Conservation (phyloP, 2,113 vertebrate species). For the Sturnira hondurensis region DNA sequence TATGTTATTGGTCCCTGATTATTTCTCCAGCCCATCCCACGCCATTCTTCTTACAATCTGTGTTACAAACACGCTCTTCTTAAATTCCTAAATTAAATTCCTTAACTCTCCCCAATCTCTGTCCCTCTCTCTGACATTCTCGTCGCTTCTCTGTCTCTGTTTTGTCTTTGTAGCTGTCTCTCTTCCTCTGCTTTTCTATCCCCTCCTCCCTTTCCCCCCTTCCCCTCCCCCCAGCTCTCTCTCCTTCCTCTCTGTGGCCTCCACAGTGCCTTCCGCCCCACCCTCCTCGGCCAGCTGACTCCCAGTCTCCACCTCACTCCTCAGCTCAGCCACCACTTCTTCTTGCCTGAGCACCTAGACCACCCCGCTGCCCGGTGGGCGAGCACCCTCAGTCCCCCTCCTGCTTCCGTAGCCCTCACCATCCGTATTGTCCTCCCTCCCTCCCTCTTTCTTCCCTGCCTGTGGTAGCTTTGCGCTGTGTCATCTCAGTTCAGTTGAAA, state of each 20-base stretch:
- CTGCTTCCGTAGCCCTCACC: background rate
- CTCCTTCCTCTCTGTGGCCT: too few relatives aligned
- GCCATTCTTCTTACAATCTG: background rate
- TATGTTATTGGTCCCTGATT: background rate
- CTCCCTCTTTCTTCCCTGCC: background rate
- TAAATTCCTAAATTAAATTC: background rate
- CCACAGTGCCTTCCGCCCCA: background rate
- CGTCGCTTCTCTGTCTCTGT: background rate
- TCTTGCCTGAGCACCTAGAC: background rate
- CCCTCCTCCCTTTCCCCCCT: rapidly evolving
- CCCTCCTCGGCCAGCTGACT: rapidly evolving
- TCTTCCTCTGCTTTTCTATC: background rate
- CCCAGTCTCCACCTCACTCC: background rate
- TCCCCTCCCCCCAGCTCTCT: rapidly evolving
- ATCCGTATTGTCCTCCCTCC: rapidly evolving
- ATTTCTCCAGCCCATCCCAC: background rate
- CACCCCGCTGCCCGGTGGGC: background rate
- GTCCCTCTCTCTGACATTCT: background rate
- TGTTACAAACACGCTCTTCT: background rate
- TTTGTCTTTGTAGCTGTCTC: background rate
- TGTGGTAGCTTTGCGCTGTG: background rate
- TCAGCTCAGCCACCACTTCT: background rate
- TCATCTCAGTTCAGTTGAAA: background rate
- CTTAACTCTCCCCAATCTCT: background rate
- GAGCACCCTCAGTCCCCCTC: background rate